Evolutionary conservation across 2,113 vertebrate genomes (phyloP), one percentile per base, ranked within the genome.

Genomic region (Polypterus bichir): DNA sequence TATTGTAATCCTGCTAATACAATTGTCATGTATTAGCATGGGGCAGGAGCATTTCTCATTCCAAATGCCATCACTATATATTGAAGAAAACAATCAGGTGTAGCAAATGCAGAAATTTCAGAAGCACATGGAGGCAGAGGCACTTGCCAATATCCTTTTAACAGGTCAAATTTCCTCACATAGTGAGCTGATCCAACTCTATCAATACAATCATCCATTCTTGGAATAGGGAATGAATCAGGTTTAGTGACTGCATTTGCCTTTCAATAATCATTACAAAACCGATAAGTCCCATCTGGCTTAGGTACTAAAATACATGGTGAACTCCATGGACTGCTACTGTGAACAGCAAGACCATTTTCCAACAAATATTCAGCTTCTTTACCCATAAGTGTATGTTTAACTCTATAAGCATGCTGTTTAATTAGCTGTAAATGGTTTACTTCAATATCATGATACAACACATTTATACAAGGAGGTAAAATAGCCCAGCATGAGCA

Each of bases 331-430:
- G 46, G 44, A 59, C 58, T 65, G 6, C 52, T 5, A 46, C 9
- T 46, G 5, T 48, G 49, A 7, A 55, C 64, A 44, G 57, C 49
- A 5, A 44, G 5, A 6, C 10, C 46, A 10, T 54, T 48, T 3
- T 56, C 46, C 5, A 48, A 46, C 58, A 65, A 54, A 27, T 65
- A 65, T 9, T 44, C 51, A 46, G 61, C 46, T 47, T 65, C 64
- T 8, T 65, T 59, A 48, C 46, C 45, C 45, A 61, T 47, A 1
- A 44, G 3, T n/a, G 2, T n/a, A 6, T n/a, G 9, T 52, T 61
- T 65, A 7, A 65, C 47, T 46, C 64, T 54, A 9, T 65, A 65
- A 61, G 64, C 59, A 56, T 65, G 64, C 11, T 65, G 59, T 9
- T 65, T 61, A 9, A 61, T 59, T 5, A 53, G 64, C 48, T 8